These are phyloP conservation scores for Syndactyla subalaris DNA, from an alignment of 2,797 vertebrate genomes.

Conservation along the genomic window DNA sequence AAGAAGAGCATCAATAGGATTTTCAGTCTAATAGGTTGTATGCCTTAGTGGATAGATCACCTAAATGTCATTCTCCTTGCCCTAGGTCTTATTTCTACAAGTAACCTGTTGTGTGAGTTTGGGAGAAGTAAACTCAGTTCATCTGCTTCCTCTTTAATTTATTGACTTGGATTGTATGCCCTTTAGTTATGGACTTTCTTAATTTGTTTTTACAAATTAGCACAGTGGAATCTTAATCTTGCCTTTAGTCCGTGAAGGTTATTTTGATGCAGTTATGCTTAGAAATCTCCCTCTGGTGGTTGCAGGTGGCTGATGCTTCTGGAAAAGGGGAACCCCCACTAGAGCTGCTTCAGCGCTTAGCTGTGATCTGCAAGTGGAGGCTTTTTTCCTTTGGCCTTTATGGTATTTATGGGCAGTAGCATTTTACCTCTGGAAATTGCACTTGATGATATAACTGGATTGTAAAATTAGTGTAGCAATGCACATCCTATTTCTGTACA, in stretches of 20 bases:
- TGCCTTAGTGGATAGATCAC: neutral
- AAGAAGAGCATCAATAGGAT: neutral
- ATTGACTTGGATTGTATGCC: conserved; percentile 10
- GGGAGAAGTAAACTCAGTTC: neutral
- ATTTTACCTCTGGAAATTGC: neutral
- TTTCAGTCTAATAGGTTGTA: neutral
- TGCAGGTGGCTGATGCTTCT: neutral
- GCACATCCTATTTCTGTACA: neutral
- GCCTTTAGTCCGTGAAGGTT: neutral
- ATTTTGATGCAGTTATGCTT: neutral
- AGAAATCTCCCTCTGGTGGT: conserved; percentile 49
- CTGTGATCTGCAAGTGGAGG: neutral
- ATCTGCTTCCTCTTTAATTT: neutral
- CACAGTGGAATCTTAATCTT: conserved; percentile 7
- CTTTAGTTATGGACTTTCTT: conserved; percentile 31
- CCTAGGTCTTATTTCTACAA: neutral
- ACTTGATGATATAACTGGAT: neutral
- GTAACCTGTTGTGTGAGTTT: conserved; percentile 4
- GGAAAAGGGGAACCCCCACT: neutral
- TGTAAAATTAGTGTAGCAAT: neutral
- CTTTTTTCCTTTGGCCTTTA: neutral
- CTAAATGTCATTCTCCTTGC: neutral
- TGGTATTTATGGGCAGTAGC: neutral
- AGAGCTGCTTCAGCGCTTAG: neutral
- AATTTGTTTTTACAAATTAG: conserved; percentile 12